Percentiles rank a stretch among this genome's conserved stretches.
These are phyloP conservation scores for Acrocephalus kingi DNA, from an alignment of 2,113 vertebrate genomes.

Conservation along the genomic window DNA sequence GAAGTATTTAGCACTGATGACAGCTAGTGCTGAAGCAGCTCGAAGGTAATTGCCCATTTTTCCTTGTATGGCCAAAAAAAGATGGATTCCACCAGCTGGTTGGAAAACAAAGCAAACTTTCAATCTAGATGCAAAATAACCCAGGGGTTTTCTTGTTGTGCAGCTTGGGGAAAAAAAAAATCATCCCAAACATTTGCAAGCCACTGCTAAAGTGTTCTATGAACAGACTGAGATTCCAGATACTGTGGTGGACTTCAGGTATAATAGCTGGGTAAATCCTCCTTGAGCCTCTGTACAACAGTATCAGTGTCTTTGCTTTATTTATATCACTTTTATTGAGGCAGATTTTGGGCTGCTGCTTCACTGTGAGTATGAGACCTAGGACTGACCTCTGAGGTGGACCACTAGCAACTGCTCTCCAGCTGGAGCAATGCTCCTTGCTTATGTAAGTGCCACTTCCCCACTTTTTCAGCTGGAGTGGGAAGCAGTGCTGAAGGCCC, in stretches of 20 bases:
- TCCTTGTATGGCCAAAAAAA: neutral
- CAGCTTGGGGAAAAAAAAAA: neutral
- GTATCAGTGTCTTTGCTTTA: neutral
- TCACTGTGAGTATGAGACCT: neutral
- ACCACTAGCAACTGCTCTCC: neutral
- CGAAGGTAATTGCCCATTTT: neutral
- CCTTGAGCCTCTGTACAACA: neutral
- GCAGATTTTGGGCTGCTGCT: neutral
- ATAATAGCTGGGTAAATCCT: neutral
- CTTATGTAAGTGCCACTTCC: neutral
- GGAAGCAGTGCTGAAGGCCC: neutral
- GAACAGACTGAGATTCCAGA: neutral
- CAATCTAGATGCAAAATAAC: neutral
- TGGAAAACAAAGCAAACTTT: conserved; percentile 21
- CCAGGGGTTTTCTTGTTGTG: neutral
- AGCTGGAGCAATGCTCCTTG: neutral
- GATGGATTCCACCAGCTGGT: neutral
- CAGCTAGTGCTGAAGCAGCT: neutral
- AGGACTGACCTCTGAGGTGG: neutral
- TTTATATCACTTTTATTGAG: neutral
- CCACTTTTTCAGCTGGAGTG: neutral
- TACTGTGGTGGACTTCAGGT: neutral
- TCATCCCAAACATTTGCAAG: neutral
- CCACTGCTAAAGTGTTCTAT: neutral
- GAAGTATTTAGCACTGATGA: neutral